Evolutionary conservation across 2,113 vertebrate genomes (phyloP).

Genomic region (Uria lomvia): DNA sequence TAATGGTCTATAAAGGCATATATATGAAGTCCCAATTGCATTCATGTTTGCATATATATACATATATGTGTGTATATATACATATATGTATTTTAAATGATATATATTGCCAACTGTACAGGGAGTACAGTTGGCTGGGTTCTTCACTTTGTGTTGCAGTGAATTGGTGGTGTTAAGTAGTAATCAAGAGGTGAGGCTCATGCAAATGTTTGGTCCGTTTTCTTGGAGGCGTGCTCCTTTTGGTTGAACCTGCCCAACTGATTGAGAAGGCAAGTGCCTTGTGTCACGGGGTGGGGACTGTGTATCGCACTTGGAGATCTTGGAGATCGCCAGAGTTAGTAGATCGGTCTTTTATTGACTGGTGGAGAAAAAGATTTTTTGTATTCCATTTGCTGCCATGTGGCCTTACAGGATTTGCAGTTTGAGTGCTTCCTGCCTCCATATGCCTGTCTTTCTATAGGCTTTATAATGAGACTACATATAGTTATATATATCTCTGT

Average conservation of each 20-base stretch:
- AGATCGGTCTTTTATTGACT: background rate
- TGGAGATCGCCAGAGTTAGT: background rate
- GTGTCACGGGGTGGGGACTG: background rate
- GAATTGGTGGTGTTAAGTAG: background rate
- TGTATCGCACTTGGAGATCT: background rate
- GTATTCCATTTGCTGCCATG: background rate
- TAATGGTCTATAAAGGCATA: background rate
- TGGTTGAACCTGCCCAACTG: background rate
- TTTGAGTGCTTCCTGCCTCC: background rate
- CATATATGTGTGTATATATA: rapidly evolving
- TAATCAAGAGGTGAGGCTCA: background rate
- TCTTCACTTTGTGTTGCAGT: background rate
- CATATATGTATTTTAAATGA: background rate
- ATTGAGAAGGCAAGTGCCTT: background rate
- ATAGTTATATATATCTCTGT: no score
- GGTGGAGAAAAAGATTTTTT: background rate
- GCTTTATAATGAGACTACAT: background rate
- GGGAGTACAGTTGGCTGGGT: background rate
- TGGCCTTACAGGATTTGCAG: background rate
- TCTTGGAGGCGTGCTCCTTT: background rate
- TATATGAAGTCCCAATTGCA: background rate
- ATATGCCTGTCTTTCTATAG: background rate
- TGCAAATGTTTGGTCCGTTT: background rate
- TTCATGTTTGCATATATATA: background rate
- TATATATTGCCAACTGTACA: background rate